Conservation (phyloP, 2,113 vertebrate genomes). For the Albula goreensis region DNA sequence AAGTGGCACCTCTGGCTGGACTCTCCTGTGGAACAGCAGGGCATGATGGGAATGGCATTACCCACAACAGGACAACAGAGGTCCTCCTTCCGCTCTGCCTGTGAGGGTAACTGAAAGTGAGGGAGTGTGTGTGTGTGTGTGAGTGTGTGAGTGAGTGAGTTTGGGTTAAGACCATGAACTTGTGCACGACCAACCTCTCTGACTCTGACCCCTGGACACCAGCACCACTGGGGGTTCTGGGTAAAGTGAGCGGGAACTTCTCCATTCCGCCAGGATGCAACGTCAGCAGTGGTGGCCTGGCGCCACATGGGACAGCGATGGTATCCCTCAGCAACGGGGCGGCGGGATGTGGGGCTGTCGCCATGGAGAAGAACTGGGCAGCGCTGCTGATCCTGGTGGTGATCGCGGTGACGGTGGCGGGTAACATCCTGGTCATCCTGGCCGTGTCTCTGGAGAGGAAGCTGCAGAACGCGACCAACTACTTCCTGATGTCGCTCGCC, state of each 20-base stretch:
- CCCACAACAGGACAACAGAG: neutral
- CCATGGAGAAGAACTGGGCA: conserved; percentile 78
- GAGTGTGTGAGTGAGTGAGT: neutral
- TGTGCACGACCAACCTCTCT: conserved; percentile 18
- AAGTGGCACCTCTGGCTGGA: no score
- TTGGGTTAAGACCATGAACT: conserved; percentile 20
- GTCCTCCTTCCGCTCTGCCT: neutral
- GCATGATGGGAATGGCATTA: neutral
- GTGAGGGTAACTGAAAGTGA: neutral
- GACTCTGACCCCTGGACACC: conserved; percentile 8
- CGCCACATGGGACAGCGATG: neutral
- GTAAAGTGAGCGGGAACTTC: conserved; percentile 16
- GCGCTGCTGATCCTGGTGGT: conserved; percentile 76
- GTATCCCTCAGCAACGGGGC: neutral
- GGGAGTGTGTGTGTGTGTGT: neutral
- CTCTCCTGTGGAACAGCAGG: neutral
- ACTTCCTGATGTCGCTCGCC: conserved; percentile 87
- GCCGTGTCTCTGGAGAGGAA: conserved; percentile 86
- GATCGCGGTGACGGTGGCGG: conserved; percentile 81
- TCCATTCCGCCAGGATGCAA: conserved; percentile 31
- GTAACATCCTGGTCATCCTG: conserved; percentile 87
- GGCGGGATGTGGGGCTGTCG: conserved; percentile 45
- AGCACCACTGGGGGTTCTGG: conserved; percentile 14
- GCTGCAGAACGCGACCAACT: conserved; percentile 87
- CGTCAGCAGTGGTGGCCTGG: neutral